Conservation (phyloP, 1,140 invertebrate genomes). For the Drosophila sulfurigaster region DNA sequence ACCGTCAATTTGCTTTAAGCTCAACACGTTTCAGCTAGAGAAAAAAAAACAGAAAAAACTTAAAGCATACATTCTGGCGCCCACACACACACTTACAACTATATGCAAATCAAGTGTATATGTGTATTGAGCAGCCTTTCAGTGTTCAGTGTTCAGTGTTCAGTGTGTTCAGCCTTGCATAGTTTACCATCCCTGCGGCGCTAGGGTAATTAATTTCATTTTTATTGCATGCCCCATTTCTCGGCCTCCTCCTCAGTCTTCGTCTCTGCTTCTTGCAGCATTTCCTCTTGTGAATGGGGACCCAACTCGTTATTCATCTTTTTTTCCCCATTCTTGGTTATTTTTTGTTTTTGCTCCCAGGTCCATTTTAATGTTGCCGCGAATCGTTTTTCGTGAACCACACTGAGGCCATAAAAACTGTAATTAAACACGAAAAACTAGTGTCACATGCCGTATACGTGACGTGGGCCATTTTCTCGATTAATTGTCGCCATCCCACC, state of each 20-base stretch:
- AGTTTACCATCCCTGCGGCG: slow-evolving; percentile 18
- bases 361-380: slow-evolving; percentile 46
- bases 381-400: slow-evolving; percentile 51
- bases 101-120: slow-evolving; percentile 24
- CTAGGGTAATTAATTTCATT: slow-evolving; percentile 74
- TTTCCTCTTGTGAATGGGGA: slow-evolving; percentile 13
- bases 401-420: slow-evolving; percentile 64
- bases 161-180: slow-evolving; percentile 3
- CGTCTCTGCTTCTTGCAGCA: slow-evolving; percentile 1
- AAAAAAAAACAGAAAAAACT: too few species aligned
- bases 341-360: slow-evolving; percentile 3
- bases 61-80: slow-evolving; percentile 41
- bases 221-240: slow-evolving; percentile 67
- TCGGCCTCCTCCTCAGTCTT: slow-evolving; percentile 5
- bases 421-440: slow-evolving; percentile 80
- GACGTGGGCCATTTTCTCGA: slow-evolving; percentile 51
- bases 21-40: slow-evolving; percentile 1
- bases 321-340: background rate
- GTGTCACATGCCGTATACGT: slow-evolving; percentile 79
- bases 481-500: slow-evolving; percentile 48
- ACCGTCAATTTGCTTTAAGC: slow-evolving; percentile 43
- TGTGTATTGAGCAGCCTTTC: slow-evolving; percentile 7
- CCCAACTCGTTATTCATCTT: slow-evolving; percentile 58
- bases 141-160: too few species aligned
- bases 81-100: background rate